These are phyloP conservation scores for Heliothis virescens DNA, from an alignment of 1,140 invertebrate genomes.

Conservation along the genomic window DNA sequence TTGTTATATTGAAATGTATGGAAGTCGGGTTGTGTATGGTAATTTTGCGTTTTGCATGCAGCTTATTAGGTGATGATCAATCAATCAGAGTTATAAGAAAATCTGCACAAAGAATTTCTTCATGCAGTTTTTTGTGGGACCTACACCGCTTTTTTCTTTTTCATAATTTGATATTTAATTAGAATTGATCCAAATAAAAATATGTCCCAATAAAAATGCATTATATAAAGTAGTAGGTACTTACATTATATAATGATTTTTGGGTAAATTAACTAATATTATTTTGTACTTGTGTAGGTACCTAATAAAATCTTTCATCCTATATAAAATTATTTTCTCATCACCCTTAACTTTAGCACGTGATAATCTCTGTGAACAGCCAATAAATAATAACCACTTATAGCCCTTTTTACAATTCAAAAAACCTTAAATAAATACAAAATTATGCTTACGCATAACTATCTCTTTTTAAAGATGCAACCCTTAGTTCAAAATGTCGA, in stretches of 20 bases:
- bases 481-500: constrained; percentile 25
- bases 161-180: too few species aligned
- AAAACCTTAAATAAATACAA: constrained; percentile 29
- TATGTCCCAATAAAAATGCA: too few species aligned
- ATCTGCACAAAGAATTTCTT: too few species aligned
- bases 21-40: neutral
- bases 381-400: constrained; percentile 12
- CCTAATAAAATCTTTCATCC: too few species aligned
- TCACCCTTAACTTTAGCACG: constrained; percentile 1
- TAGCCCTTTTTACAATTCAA: constrained; percentile 13
- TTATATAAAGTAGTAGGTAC: too few species aligned
- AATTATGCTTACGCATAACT: constrained; percentile 40
- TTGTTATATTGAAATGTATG: constrained; percentile 24
- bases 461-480: constrained; percentile 23
- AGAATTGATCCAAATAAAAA: too few species aligned
- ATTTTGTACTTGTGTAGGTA: too few species aligned
- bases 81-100: neutral
- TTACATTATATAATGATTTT: too few species aligned
- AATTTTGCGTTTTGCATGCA: constrained; percentile 14
- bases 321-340: neutral
- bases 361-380: constrained; percentile 15
- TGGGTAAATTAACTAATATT: too few species aligned
- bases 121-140: too few species aligned
- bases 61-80: constrained; percentile 25
- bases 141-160: too few species aligned